Percentiles rank a stretch among this genome's conserved stretches.
phyloP scores from a whole-genome alignment of 1,140 invertebrate species.

The Drosophila sp. region DNA sequence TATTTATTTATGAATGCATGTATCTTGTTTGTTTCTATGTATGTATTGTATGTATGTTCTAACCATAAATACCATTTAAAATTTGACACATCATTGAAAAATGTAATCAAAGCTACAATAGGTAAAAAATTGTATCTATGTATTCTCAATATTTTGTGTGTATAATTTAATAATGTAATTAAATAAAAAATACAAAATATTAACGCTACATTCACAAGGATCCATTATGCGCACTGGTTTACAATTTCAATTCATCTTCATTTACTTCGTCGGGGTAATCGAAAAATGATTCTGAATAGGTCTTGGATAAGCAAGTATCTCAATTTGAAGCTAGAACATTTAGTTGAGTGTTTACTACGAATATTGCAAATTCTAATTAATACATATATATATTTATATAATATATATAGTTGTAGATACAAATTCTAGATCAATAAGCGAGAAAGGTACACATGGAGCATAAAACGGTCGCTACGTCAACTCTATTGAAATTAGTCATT shows the following conservation, averaged over 20 bases:
- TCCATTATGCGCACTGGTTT: slow-evolving; percentile 74
- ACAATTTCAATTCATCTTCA: slow-evolving; percentile 29
- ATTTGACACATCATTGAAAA: slow-evolving; percentile 83
- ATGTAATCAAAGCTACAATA: slow-evolving; percentile 82
- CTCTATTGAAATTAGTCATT: slow-evolving; percentile 18
- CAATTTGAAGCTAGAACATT: slow-evolving; percentile 37
- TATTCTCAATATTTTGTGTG: slow-evolving; percentile 50
- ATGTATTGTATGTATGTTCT: slow-evolving; percentile 20
- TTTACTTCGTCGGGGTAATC: background rate
- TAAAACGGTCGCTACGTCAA: slow-evolving; percentile 60
- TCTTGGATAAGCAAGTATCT: slow-evolving; percentile 11
- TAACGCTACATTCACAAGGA: slow-evolving; percentile 74
- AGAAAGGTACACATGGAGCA: slow-evolving; percentile 82
- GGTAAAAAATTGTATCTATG: slow-evolving; percentile 80
- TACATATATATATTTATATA: slow-evolving; percentile 44
- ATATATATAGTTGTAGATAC: slow-evolving; percentile 54
- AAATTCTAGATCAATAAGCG: slow-evolving; percentile 76
- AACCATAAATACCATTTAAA: slow-evolving; percentile 72
- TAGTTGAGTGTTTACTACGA: slow-evolving; percentile 49
- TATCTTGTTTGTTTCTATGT: slow-evolving; percentile 17
- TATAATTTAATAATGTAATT: slow-evolving; percentile 57
- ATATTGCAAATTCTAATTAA: slow-evolving; percentile 64
- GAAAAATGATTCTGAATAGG: slow-evolving; percentile 6
- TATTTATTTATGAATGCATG: slow-evolving; percentile 24
- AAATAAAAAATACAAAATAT: slow-evolving; percentile 53